Evolutionary conservation across 2,797 vertebrate genomes (phyloP).

Genomic region (Sarcophilus harrisii): DNA sequence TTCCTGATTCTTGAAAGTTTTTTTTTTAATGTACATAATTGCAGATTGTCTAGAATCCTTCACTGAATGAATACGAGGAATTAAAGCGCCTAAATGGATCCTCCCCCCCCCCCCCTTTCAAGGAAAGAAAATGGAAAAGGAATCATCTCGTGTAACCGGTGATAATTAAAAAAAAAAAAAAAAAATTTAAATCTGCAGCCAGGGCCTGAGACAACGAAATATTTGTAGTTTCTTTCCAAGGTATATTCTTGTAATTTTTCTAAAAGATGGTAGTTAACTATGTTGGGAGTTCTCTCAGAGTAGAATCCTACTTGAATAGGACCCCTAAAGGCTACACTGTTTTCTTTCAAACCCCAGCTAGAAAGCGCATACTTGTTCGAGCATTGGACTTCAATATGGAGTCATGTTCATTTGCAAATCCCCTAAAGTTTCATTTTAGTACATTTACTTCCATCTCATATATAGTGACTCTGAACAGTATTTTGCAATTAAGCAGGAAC

Average conservation of each 20-base stretch:
- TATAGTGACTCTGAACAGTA: slow-evolving; percentile 45
- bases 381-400: slow-evolving; percentile 80
- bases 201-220: slow-evolving; percentile 56
- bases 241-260: slow-evolving; percentile 9
- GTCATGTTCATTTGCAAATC: slow-evolving; percentile 82
- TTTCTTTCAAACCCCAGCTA: slow-evolving; percentile 44
- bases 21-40: slow-evolving; percentile 62
- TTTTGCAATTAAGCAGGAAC: slow-evolving; percentile 70
- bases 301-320: slow-evolving; percentile 17
- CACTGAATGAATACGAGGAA: background rate
- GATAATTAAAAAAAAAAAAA: background rate
- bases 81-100: background rate
- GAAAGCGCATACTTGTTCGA: slow-evolving; percentile 73
- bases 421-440: slow-evolving; percentile 57
- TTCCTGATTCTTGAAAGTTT: slow-evolving; percentile 16
- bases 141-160: slow-evolving; percentile 48
- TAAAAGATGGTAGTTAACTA: background rate
- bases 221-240: background rate
- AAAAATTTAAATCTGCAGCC: slow-evolving; percentile 44
- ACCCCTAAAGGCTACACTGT: slow-evolving; percentile 15
- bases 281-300: background rate
- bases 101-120: background rate
- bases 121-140: background rate
- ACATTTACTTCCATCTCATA: slow-evolving; percentile 44
- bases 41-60: slow-evolving; percentile 30